phyloP scores from a whole-genome alignment of 2,888 invertebrate species.

The Chouioia cunea region DNA sequence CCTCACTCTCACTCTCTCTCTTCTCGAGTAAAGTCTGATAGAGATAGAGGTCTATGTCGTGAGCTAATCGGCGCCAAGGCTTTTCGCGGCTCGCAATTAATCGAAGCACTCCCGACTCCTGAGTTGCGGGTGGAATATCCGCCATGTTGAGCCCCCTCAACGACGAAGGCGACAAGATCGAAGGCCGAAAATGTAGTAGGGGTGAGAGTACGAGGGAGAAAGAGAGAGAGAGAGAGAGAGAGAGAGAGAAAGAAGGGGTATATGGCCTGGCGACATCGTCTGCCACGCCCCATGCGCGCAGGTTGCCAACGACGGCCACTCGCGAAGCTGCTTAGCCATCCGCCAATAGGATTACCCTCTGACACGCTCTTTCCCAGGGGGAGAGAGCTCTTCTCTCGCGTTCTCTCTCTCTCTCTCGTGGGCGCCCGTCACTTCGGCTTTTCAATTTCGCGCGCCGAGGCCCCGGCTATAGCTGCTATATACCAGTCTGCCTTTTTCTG shows the following conservation, averaged over 20 bases:
- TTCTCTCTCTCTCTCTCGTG: too few relatives aligned
- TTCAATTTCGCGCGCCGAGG: too few relatives aligned
- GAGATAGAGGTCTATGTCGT: conserved; percentile 1
- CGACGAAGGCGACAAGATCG: conserved; percentile 51
- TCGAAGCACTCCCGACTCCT: conserved; percentile 61
- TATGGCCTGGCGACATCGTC: neutral
- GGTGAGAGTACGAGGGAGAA: conserved; percentile 33
- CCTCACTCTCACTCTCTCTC: neutral
- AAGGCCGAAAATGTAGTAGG: conserved; percentile 46
- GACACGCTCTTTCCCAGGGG: conserved; percentile 65
- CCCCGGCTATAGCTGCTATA: neutral
- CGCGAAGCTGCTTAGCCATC: conserved; percentile 64
- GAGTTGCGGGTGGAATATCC: conserved; percentile 58
- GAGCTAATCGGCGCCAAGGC: conserved; percentile 48
- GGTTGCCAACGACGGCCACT: conserved; percentile 51
- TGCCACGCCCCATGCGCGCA: conserved; percentile 61
- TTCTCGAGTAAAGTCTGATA: neutral
- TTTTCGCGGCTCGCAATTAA: conserved; percentile 58
- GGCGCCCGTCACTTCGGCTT: too few relatives aligned
- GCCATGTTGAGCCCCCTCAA: conserved; percentile 61
- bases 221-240: neutral
- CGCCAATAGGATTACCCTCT: conserved; percentile 69
- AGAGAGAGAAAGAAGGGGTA: neutral
- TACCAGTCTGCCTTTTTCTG: neutral
- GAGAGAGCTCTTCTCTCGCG: too few relatives aligned